phyloP scores from a whole-genome alignment of 2,888 invertebrate genomes.

The Tenodera sinensis region DNA sequence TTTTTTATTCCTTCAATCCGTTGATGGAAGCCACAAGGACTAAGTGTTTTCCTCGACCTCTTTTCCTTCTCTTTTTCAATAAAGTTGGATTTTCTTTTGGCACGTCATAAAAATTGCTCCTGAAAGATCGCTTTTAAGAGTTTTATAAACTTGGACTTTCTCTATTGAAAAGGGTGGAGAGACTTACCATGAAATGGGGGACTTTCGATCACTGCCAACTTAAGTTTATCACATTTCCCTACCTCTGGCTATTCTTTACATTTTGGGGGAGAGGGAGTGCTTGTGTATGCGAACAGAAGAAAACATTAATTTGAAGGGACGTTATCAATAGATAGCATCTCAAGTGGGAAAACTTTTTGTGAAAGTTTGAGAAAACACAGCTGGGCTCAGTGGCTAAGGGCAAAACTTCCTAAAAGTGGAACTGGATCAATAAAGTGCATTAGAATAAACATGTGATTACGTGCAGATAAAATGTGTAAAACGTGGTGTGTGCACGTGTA shows the following conservation, averaged over 20 bases:
- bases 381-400: too few species aligned
- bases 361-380: too few species aligned
- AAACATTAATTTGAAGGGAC: not conserved
- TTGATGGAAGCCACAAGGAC: not conserved
- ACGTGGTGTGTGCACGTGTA: too few species aligned
- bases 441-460: too few species aligned
- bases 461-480: too few species aligned
- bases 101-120: not conserved
- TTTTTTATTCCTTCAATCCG: not conserved
- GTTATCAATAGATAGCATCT: too few species aligned
- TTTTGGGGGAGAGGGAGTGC: not conserved
- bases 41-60: not conserved
- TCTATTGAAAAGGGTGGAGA: not conserved
- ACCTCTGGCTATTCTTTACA: not conserved
- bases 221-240: not conserved
- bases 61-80: not conserved
- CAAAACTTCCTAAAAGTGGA: too few species aligned
- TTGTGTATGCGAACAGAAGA: not conserved
- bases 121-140: not conserved
- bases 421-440: too few species aligned
- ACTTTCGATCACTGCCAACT: not conserved
- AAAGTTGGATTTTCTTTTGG: not conserved
- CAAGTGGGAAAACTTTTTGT: too few species aligned
- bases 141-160: not conserved
- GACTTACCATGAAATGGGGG: not conserved